A percentile compares a stretch with the other conserved stretches of the same genome.
These are phyloP conservation scores for Caretta caretta DNA, from an alignment of 2,113 vertebrate species.

Conservation along the genomic window DNA sequence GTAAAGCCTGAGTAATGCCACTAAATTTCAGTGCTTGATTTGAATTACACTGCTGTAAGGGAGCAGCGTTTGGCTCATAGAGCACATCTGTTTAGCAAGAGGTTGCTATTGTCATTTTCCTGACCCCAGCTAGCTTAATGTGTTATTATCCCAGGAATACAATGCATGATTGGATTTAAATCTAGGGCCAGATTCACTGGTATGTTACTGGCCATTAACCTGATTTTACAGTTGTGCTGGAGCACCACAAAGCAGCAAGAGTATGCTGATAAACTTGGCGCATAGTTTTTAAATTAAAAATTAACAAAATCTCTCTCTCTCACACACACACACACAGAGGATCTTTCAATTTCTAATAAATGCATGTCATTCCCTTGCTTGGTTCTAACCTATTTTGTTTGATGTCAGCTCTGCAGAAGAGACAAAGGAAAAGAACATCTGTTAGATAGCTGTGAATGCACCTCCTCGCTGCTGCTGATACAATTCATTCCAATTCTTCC, in stretches of 20 bases:
- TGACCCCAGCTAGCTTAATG: background rate
- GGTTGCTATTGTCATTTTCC: background rate
- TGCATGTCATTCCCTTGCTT: background rate
- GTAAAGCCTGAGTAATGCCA: background rate
- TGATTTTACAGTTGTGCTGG: background rate
- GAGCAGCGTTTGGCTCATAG: background rate
- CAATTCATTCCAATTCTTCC: background rate
- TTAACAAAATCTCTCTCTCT: background rate
- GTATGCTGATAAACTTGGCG: background rate
- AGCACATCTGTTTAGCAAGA: background rate
- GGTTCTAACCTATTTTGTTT: constrained; percentile 12
- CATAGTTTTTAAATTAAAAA: background rate
- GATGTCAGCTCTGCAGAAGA: constrained; percentile 21
- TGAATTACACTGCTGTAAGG: background rate
- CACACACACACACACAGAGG: background rate
- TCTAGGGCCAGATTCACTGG: background rate
- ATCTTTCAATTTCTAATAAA: background rate
- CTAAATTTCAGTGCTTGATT: background rate
- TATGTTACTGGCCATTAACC: background rate
- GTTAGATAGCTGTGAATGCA: background rate
- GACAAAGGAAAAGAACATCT: background rate
- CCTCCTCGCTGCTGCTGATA: background rate
- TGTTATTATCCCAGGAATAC: background rate
- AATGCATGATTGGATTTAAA: background rate
- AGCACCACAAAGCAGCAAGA: background rate